Evolutionary conservation across 2,797 vertebrate genomes (phyloP).

Genomic region (Sciurus vulgaris): DNA sequence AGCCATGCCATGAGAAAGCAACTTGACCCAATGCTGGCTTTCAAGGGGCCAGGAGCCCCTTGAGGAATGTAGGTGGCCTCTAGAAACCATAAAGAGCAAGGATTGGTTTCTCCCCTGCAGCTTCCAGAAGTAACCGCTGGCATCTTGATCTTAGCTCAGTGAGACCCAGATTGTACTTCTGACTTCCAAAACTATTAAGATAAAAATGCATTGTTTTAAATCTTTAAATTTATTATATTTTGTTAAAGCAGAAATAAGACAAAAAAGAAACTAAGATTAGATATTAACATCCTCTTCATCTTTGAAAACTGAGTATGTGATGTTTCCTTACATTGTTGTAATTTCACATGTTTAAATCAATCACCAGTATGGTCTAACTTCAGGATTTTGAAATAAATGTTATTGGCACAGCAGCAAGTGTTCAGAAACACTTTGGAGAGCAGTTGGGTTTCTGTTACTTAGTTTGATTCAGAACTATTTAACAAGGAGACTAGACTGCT

Average conservation of each 20-base stretch:
- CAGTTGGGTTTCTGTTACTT: not conserved
- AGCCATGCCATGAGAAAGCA: not conserved
- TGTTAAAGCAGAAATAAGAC: not conserved
- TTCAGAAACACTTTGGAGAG: not conserved
- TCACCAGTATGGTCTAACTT: not conserved
- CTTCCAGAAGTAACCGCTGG: not conserved
- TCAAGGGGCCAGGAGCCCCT: not conserved
- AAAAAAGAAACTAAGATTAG: not conserved
- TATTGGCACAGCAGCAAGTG: not conserved
- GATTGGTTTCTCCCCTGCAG: not conserved
- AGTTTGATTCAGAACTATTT: not conserved
- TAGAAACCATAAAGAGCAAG: too few relatives aligned
- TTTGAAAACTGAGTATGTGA: not conserved
- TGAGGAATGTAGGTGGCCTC: not conserved
- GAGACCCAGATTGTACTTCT: too few relatives aligned
- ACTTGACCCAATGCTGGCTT: not conserved
- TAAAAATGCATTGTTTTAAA: not conserved
- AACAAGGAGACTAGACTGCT: not conserved
- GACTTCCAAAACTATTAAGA: too few relatives aligned
- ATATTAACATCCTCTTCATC: not conserved
- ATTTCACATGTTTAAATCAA: not conserved
- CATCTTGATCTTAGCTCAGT: not conserved
- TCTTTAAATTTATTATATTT: not conserved
- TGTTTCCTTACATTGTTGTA: not conserved
- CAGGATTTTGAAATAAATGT: not conserved